These are phyloP conservation scores for Cyprinodon variegatus DNA, from an alignment of 2,113 vertebrate species.

Conservation along the genomic window DNA sequence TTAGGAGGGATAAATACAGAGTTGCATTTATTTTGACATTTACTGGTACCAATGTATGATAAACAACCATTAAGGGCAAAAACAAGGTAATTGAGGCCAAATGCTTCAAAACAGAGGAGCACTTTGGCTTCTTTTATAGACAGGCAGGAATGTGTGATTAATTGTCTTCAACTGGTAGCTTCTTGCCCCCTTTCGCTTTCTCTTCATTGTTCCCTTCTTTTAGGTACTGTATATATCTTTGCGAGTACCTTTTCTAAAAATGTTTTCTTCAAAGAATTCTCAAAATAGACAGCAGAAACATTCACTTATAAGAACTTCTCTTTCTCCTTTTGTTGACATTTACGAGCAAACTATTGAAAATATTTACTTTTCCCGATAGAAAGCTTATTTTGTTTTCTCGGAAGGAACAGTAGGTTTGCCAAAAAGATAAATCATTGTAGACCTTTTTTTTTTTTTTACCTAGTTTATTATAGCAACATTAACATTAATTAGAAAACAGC, in stretches of 20 bases:
- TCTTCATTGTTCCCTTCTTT: neutral
- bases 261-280: neutral
- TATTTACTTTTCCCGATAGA: neutral
- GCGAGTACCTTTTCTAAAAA: no score
- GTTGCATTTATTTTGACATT: conserved; percentile 57
- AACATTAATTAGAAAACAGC: neutral
- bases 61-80: conserved; percentile 65
- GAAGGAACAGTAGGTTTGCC: neutral
- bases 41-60: conserved; percentile 51
- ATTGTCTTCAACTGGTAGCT: conserved; percentile 71
- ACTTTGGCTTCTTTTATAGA: conserved; percentile 71
- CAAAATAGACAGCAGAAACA: neutral
- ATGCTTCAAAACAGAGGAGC: conserved; percentile 70
- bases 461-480: neutral
- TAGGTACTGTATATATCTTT: no score
- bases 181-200: conserved; percentile 50
- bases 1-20: conserved; percentile 46
- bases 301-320: neutral
- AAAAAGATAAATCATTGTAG: neutral
- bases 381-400: neutral
- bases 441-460: no score
- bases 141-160: conserved; percentile 80
- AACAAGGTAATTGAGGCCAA: conserved; percentile 66
- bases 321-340: neutral
- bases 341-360: neutral